Evolutionary conservation across 1,140 invertebrate species (phyloP).

Genomic region (Cheumatopsyche charites): DNA sequence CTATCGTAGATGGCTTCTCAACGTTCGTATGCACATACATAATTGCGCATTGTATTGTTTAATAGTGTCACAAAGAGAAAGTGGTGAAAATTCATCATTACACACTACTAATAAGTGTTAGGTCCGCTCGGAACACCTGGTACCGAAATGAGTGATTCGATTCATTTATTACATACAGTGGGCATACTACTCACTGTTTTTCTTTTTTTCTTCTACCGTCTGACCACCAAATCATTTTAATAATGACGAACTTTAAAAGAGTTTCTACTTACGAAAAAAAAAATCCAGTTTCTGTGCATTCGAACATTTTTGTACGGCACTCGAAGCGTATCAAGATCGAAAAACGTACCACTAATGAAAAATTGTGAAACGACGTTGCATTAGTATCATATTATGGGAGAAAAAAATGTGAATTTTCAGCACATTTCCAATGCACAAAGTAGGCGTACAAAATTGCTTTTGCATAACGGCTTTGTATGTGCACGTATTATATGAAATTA

Average conservation of each 20-base stretch:
- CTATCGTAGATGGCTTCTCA: slow-evolving; percentile 5
- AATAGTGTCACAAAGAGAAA: slow-evolving; percentile 17
- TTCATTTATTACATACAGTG: slow-evolving; percentile 45
- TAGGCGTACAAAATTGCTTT: no score
- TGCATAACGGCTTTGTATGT: no score
- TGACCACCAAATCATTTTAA: slow-evolving; percentile 41
- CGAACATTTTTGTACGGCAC: slow-evolving; percentile 5
- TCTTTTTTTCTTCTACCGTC: slow-evolving; percentile 9
- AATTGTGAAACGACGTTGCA: no score
- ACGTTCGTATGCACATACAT: background rate
- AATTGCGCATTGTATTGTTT: slow-evolving; percentile 24
- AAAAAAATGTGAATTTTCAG: no score
- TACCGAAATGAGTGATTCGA: slow-evolving; percentile 42
- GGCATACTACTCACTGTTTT: slow-evolving; percentile 24
- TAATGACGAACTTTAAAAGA: slow-evolving; percentile 41
- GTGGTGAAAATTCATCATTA: slow-evolving; percentile 12
- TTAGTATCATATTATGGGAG: no score
- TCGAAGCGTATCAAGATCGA: background rate
- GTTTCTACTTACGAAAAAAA: slow-evolving; percentile 31
- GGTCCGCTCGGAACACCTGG: slow-evolving; percentile 16
- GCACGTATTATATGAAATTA: no score
- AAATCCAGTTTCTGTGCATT: slow-evolving; percentile 31
- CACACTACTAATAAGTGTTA: background rate
- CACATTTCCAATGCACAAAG: no score
- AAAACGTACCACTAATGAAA: background rate